These are phyloP conservation scores for Arrhamphus sclerolepis DNA, from an alignment of 2,797 vertebrate species.

Conservation along the genomic window DNA sequence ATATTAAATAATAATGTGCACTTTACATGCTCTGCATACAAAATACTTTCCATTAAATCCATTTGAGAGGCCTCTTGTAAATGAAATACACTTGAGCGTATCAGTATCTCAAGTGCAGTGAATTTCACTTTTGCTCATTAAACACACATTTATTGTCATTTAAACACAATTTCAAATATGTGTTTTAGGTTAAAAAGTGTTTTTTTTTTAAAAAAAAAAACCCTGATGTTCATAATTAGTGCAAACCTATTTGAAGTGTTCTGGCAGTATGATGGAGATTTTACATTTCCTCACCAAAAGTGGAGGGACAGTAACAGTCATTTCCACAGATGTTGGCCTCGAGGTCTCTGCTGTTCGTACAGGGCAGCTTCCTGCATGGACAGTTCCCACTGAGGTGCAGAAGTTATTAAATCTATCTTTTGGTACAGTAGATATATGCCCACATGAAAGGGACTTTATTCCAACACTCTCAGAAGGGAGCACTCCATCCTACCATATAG, in stretches of 20 bases:
- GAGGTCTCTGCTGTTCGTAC: constrained; percentile 16
- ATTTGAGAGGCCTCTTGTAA: constrained; percentile 35
- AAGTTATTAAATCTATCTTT: constrained; percentile 59
- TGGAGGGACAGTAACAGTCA: no score
- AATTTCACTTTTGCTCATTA: constrained; percentile 42
- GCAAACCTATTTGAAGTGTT: constrained; percentile 1
- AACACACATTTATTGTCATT: constrained; percentile 41
- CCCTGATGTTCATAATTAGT: constrained; percentile 11
- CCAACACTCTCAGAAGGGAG: constrained; percentile 42
- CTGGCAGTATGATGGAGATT: not conserved
- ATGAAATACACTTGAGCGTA: constrained; percentile 19
- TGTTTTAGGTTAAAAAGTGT: constrained; percentile 23
- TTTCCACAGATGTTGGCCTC: no score
- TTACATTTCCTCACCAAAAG: no score
- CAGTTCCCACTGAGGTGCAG: constrained; percentile 36
- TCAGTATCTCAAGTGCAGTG: constrained; percentile 37
- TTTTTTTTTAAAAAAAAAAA: constrained; percentile 3
- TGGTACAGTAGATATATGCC: constrained; percentile 42
- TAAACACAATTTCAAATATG: constrained; percentile 8
- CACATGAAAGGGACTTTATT: constrained; percentile 47
- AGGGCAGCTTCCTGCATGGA: constrained; percentile 43
- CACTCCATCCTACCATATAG: constrained; percentile 48
- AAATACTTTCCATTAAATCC: constrained; percentile 38
- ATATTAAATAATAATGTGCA: constrained; percentile 54
- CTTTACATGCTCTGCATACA: constrained; percentile 37